phyloP scores from a whole-genome alignment of 1,140 invertebrate genomes.

The Drosophila nannoptera region DNA sequence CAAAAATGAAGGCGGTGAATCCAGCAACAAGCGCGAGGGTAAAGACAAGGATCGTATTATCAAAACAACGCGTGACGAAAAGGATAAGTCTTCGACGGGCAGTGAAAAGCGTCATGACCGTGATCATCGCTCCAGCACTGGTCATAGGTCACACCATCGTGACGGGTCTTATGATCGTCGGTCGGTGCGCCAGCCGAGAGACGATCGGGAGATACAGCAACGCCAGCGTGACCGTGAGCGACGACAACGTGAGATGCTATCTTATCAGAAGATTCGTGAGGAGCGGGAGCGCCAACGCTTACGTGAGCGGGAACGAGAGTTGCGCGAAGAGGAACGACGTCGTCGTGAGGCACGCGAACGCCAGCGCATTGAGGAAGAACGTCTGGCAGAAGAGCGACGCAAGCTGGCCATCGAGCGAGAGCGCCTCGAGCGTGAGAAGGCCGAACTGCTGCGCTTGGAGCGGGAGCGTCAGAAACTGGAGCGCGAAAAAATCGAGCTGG shows the following conservation, averaged over 20 bases:
- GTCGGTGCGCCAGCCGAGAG: constrained; percentile 54
- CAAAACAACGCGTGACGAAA: constrained; percentile 49
- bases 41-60: constrained; percentile 48
- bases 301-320: constrained; percentile 86
- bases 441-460: constrained; percentile 88
- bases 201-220: constrained; percentile 70
- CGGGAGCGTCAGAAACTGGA: constrained; percentile 89
- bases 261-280: constrained; percentile 81
- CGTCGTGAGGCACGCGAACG: constrained; percentile 88
- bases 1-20: constrained; percentile 31
- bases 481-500: constrained; percentile 89
- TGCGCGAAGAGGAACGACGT: constrained; percentile 88
- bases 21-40: constrained; percentile 51
- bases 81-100: constrained; percentile 45
- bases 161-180: constrained; percentile 42
- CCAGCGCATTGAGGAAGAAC: constrained; percentile 88
- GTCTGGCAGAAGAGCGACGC: constrained; percentile 88
- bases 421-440: constrained; percentile 88
- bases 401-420: constrained; percentile 88
- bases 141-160: constrained; percentile 43
- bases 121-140: constrained; percentile 49
- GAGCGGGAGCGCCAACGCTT: constrained; percentile 88
- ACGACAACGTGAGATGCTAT: constrained; percentile 74
- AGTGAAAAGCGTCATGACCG: constrained; percentile 58
- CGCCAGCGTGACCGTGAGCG: constrained; percentile 69